phyloP scores from a whole-genome alignment of 2,797 vertebrate genomes.

The Anableps anableps region DNA sequence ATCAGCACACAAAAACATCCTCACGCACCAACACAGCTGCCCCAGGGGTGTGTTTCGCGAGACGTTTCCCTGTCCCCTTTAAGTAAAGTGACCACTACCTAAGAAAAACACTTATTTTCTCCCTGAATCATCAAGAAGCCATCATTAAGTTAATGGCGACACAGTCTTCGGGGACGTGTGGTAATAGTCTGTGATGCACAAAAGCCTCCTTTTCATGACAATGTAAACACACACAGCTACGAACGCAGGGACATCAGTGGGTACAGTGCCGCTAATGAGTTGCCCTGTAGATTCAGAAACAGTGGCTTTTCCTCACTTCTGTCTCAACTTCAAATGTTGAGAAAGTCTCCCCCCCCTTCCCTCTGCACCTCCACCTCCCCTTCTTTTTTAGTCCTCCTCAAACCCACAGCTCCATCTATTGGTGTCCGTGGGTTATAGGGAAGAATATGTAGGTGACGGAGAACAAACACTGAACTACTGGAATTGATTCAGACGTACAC shows the following conservation, averaged over 20 bases:
- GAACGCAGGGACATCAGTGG: constrained; percentile 50
- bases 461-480: constrained; percentile 35
- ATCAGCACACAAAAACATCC: constrained; percentile 47
- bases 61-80: constrained; percentile 46
- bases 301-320: constrained; percentile 68
- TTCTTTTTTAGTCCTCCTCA: constrained; percentile 55
- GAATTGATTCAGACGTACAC: constrained; percentile 28
- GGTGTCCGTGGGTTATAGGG: constrained; percentile 46
- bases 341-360: constrained; percentile 41
- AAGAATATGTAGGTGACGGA: constrained; percentile 30
- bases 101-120: constrained; percentile 65
- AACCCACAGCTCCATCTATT: constrained; percentile 81
- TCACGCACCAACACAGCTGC: constrained; percentile 23
- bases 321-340: constrained; percentile 72
- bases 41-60: constrained; percentile 60
- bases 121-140: constrained; percentile 75
- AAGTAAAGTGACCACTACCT: constrained; percentile 73
- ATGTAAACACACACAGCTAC: constrained; percentile 61
- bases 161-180: constrained; percentile 58
- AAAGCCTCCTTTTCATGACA: constrained; percentile 50
- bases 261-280: constrained; percentile 68
- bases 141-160: constrained; percentile 74
- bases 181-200: constrained; percentile 52
- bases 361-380: constrained; percentile 24
- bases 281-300: constrained; percentile 67